Base-by-base conservation (phyloP, 2,797 vertebrate genomes). In the Sebastes variabilis region DNA sequence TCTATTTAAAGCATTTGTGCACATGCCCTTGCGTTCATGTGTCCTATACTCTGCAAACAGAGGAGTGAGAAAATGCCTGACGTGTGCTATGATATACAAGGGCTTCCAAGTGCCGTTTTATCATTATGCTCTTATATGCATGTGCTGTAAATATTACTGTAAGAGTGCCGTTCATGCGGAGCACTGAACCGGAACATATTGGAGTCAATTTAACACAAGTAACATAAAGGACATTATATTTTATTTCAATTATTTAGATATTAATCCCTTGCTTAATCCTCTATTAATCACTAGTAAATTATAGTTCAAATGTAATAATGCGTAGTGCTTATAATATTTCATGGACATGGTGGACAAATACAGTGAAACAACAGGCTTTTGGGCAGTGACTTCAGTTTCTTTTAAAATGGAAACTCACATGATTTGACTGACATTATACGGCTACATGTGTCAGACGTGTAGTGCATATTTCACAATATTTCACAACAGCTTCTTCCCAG, bases 1-100 rank as follows among this genome's bases (percentile, higher is more conserved):
- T 34, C 92, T 93, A 93, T 95, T 95, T 94, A 91, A 95, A 94
- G 94, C 82, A 24, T 75, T 25, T 22, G 46, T 80, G 73, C 69
- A 77, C 70, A 59, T 82, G 56, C n/a, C 54, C 11, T 25, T 77
- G 61, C 46, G 5, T 62, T 80, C 71, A 64, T 54, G 69, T 77
- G 70, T 76, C 25, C 62, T 72, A 52, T 27, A 12, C 78, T 75
- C 79, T 72, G 81, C 74, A 76, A 81, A 81, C 46, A 77, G 65
- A 77, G 9, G 27, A 71, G 67, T 72, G 83, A 72, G 75, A 77
- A 46, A 76, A 82, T 29, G 25, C 60, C 62, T 32, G 60, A 76
- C 2, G 20, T 49, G 66, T 73, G 7, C 27, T 64, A 2, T 24
- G 55, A 67, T 38, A 22, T 24, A 29, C 77, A 22, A 46, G 16